phyloP scores from a whole-genome alignment of 2,113 vertebrate species.

The Trichomycterus rosablanca region DNA sequence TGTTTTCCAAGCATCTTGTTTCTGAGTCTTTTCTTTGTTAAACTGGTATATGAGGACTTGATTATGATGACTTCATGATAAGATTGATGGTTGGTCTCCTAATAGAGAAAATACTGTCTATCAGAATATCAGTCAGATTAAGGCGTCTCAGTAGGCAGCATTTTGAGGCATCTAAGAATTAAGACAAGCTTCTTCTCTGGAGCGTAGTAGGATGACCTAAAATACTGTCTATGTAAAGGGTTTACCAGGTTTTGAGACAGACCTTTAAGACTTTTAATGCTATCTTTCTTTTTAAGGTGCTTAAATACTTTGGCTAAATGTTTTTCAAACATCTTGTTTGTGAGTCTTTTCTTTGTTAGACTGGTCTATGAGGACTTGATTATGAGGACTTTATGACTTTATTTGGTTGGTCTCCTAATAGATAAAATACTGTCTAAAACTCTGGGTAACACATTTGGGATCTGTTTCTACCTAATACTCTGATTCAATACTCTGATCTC shows the following conservation, averaged over 20 bases:
- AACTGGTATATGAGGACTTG: background rate
- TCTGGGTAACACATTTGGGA: slow-evolving; percentile 10
- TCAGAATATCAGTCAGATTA: too few relatives aligned
- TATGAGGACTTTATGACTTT: background rate
- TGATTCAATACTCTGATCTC: background rate
- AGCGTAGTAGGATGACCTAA: too few relatives aligned
- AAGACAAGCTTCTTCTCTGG: too few relatives aligned
- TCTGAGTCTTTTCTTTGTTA: slow-evolving; percentile 31
- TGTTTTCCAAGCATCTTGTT: slow-evolving; percentile 40
- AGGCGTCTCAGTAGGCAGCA: too few relatives aligned
- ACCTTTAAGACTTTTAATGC: too few relatives aligned
- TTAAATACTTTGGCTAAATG: slow-evolving; percentile 32
- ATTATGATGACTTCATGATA: background rate
- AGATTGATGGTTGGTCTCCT: slow-evolving; percentile 1
- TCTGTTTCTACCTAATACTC: background rate
- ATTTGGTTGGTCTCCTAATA: slow-evolving; percentile 5
- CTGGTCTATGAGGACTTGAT: background rate
- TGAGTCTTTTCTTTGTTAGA: slow-evolving; percentile 28
- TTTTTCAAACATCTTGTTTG: slow-evolving; percentile 40
- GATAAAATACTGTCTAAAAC: slow-evolving; percentile 30
- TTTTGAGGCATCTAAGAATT: too few relatives aligned
- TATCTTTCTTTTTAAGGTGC: slow-evolving; percentile 30
- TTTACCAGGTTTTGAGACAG: too few relatives aligned
- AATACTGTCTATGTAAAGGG: too few relatives aligned
- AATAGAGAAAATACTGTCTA: slow-evolving; percentile 30